These are phyloP conservation scores for Diphyllodes magnificus DNA, from an alignment of 2,113 vertebrate genomes.

Conservation along the genomic window DNA sequence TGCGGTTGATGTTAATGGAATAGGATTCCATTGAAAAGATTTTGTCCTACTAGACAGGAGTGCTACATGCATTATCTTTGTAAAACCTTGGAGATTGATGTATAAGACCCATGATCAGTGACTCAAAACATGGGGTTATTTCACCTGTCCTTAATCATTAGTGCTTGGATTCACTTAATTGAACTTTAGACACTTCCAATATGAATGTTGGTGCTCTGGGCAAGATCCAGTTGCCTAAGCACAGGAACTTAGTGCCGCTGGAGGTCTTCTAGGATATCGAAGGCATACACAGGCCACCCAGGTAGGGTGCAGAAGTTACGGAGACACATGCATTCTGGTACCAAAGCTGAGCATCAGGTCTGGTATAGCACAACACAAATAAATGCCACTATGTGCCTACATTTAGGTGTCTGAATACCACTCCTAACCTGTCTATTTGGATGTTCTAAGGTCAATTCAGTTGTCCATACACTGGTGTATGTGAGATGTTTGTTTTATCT, in stretches of 20 bases:
- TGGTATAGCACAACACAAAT: neutral
- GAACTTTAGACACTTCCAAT: neutral
- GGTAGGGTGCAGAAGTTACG: neutral
- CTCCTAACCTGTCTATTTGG: neutral
- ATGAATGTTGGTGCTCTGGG: neutral
- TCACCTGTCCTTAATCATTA: constrained; percentile 10
- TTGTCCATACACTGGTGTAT: neutral
- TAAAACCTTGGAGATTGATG: neutral
- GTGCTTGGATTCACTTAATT: neutral
- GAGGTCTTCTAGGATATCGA: neutral
- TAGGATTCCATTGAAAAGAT: neutral
- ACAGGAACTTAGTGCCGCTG: neutral
- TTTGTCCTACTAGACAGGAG: neutral
- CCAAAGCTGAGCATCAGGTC: neutral
- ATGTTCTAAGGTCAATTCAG: neutral
- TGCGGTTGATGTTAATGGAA: neutral
- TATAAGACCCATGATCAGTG: neutral
- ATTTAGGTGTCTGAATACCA: neutral
- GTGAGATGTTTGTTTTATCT: neutral
- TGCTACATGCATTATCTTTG: neutral
- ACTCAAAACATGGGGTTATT: constrained; percentile 20
- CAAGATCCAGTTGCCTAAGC: neutral
- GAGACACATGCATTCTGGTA: neutral
- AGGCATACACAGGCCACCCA: neutral
- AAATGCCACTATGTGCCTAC: neutral